Conservation (phyloP, 2,888 invertebrate species). For the Aproaerema taeniolella region DNA sequence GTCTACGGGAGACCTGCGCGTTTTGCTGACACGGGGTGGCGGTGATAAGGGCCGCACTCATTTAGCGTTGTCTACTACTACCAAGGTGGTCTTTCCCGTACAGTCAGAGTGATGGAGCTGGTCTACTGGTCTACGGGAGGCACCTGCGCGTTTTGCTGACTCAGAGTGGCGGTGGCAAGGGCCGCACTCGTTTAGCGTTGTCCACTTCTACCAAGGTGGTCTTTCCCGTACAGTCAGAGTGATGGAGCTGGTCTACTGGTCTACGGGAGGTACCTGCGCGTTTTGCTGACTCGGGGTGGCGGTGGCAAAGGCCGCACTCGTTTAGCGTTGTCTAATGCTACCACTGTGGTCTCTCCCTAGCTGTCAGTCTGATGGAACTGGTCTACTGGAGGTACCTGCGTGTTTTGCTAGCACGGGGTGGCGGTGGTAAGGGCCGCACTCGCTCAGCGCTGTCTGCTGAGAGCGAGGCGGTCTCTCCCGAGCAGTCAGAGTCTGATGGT, state of each 20-base stretch:
- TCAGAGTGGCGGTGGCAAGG: conserved; percentile 47
- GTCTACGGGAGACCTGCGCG: too few species aligned
- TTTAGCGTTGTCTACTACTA: conserved; percentile 70
- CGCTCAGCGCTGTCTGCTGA: conserved; percentile 71
- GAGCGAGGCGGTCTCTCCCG: conserved; percentile 68
- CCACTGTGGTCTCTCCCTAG: conserved; percentile 68
- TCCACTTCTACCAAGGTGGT: conserved; percentile 70
- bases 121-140: too few species aligned
- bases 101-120: conserved; percentile 73
- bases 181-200: conserved; percentile 60
- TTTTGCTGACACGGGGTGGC: conserved; percentile 47
- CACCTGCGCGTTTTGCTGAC: conserved; percentile 54
- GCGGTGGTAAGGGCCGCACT: conserved; percentile 46
- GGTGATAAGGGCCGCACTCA: conserved; percentile 48
- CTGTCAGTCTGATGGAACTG: conserved; percentile 73
- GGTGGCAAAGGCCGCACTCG: conserved; percentile 48
- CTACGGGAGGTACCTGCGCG: too few species aligned
- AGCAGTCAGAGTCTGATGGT: conserved; percentile 72
- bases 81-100: conserved; percentile 68
- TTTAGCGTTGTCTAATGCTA: conserved; percentile 70
- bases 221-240: conserved; percentile 71
- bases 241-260: too few species aligned
- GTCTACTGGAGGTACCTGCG: too few species aligned
- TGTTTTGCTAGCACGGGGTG: too few species aligned
- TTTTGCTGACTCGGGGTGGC: conserved; percentile 47